A percentile compares a stretch with the other conserved stretches of the same genome.
These are phyloP conservation scores for Battus philenor DNA, from an alignment of 1,140 invertebrate species.

Conservation along the genomic window DNA sequence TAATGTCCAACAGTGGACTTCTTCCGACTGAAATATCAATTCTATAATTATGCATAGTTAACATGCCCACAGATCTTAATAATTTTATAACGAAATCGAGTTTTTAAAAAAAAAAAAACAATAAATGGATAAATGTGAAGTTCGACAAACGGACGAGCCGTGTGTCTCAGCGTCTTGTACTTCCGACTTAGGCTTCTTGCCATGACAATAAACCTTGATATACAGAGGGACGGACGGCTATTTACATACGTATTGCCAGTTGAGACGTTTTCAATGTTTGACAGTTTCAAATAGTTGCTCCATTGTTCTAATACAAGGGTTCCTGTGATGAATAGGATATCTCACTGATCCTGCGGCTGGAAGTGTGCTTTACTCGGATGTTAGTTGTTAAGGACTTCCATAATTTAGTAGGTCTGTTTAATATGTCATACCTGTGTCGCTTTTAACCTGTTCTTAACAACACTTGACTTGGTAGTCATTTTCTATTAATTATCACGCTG, in stretches of 20 bases:
- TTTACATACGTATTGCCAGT: slow-evolving; percentile 58
- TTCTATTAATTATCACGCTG: too few species aligned
- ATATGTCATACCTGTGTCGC: slow-evolving; percentile 14
- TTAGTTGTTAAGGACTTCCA: slow-evolving; percentile 12
- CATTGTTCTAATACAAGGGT: slow-evolving; percentile 35
- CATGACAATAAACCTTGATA: slow-evolving; percentile 61
- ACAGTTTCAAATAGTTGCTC: slow-evolving; percentile 47
- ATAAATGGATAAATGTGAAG: neutral
- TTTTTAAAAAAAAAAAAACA: neutral
- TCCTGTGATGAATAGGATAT: slow-evolving; percentile 30
- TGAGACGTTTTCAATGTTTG: slow-evolving; percentile 56
- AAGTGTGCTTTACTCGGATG: slow-evolving; percentile 18
- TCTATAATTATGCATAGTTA: too few species aligned
- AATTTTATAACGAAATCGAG: neutral
- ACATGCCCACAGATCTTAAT: too few species aligned
- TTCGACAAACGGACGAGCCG: slow-evolving; percentile 9
- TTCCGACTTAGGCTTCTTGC: slow-evolving; percentile 51
- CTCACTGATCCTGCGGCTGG: slow-evolving; percentile 14
- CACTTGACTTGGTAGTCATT: too few species aligned
- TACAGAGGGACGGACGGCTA: slow-evolving; percentile 36
- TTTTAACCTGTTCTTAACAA: too few species aligned
- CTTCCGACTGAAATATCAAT: too few species aligned
- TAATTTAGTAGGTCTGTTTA: slow-evolving; percentile 6
- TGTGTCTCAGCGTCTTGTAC: slow-evolving; percentile 46
- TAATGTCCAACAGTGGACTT: too few species aligned